phyloP scores from a whole-genome alignment of 2,113 vertebrate species.

The Rhinolophus sinicus region DNA sequence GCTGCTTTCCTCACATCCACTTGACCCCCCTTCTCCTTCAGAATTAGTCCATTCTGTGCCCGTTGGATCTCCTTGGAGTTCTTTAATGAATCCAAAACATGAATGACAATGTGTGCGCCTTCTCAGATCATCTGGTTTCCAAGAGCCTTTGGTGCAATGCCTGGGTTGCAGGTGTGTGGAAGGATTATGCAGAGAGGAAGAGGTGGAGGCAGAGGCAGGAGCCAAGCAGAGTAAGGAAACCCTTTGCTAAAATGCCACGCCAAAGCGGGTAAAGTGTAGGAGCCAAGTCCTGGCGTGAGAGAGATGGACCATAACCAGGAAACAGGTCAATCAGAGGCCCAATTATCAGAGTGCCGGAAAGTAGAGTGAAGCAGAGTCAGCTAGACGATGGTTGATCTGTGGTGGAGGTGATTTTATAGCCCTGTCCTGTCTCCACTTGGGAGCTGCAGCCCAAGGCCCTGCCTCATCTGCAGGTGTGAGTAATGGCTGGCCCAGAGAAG shows the following conservation, averaged over 20 bases:
- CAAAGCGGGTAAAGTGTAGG: background rate
- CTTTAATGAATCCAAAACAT: background rate
- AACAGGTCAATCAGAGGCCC: conserved; percentile 1
- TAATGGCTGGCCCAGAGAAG: background rate
- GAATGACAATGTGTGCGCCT: background rate
- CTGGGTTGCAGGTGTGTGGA: conserved; percentile 36
- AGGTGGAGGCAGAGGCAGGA: background rate
- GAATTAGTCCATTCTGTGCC: background rate
- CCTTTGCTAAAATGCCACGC: conserved; percentile 1
- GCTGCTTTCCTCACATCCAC: background rate
- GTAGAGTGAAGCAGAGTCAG: background rate
- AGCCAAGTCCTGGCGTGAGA: background rate
- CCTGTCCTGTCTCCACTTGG: background rate
- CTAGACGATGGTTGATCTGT: background rate
- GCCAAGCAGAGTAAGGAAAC: background rate
- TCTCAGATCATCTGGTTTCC: background rate
- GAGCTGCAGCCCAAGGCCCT: background rate
- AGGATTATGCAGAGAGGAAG: conserved; percentile 21
- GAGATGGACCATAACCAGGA: conserved; percentile 13
- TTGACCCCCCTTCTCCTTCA: background rate
- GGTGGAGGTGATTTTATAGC: background rate
- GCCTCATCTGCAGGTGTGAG: background rate
- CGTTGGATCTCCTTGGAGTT: background rate
- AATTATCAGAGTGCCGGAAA: background rate
- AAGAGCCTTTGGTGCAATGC: background rate